Conservation (phyloP, 2,797 vertebrate species). For the Lagocephalus sceleratus region DNA sequence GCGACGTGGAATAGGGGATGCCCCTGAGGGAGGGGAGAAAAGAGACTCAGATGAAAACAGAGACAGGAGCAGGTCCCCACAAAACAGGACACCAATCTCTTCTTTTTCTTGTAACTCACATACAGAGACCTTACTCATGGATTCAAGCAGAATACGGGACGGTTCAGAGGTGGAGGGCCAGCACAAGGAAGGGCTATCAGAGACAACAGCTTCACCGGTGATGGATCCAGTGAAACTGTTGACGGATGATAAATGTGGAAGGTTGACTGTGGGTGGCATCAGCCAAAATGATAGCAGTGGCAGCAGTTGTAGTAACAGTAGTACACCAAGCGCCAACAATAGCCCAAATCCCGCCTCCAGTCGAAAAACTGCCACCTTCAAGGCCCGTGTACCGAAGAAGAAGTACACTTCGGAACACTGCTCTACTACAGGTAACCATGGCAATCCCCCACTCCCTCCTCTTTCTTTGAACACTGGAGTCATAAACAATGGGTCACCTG, state of each 20-base stretch:
- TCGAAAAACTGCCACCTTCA: constrained; percentile 89
- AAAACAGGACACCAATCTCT: constrained; percentile 57
- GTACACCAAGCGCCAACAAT: constrained; percentile 74
- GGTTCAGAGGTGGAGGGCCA: constrained; percentile 61
- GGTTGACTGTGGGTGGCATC: constrained; percentile 41
- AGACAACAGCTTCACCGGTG: constrained; percentile 28
- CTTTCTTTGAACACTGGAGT: constrained; percentile 41
- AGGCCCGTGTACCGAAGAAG: constrained; percentile 85
- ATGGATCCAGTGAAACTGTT: constrained; percentile 57
- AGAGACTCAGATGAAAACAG: constrained; percentile 73
- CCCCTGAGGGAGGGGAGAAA: constrained; percentile 75
- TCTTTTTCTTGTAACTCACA: constrained; percentile 52
- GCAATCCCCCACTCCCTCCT: constrained; percentile 65
- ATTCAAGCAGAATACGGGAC: constrained; percentile 42
- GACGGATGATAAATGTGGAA: constrained; percentile 51
- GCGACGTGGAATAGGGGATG: constrained; percentile 70
- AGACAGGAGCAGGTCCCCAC: constrained; percentile 67
- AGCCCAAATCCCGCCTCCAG: constrained; percentile 80
- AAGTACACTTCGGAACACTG: constrained; percentile 85
- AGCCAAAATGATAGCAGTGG: constrained; percentile 63
- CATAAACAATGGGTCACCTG: constrained; percentile 40
- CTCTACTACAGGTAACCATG: constrained; percentile 61
- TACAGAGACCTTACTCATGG: constrained; percentile 67
- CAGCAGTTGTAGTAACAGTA: constrained; percentile 71
- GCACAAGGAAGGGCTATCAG: constrained; percentile 52